These are phyloP conservation scores for Agrilus biguttatus DNA, from an alignment of 2,888 invertebrate species.

Conservation along the genomic window DNA sequence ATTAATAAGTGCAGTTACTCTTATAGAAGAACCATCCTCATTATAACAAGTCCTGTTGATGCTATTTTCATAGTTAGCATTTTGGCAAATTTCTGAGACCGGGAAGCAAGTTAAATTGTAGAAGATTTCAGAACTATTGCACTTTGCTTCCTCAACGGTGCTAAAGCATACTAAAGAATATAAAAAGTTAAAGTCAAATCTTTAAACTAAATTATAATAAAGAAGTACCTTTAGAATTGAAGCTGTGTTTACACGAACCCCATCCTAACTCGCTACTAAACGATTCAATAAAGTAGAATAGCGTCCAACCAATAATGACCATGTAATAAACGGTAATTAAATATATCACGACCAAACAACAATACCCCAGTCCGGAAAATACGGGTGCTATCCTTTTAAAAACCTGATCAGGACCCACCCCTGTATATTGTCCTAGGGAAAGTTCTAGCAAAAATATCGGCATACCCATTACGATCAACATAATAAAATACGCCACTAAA, in stretches of 20 bases:
- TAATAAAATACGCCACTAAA: slow-evolving; percentile 56
- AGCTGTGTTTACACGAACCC: slow-evolving; percentile 51
- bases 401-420: slow-evolving; percentile 53
- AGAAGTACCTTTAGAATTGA: slow-evolving; percentile 44
- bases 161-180: slow-evolving; percentile 46
- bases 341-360: slow-evolving; percentile 55
- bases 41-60: slow-evolving; percentile 36
- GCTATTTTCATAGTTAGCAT: slow-evolving; percentile 25
- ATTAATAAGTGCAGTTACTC: slow-evolving; percentile 38
- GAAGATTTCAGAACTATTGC: slow-evolving; percentile 37
- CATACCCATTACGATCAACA: slow-evolving; percentile 61
- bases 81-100: slow-evolving; percentile 36
- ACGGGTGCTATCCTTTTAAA: slow-evolving; percentile 48
- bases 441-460: slow-evolving; percentile 71
- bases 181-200: slow-evolving; percentile 1
- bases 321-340: slow-evolving; percentile 65
- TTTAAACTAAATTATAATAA: neutral
- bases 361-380: slow-evolving; percentile 48
- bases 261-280: slow-evolving; percentile 48
- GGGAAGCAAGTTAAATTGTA: slow-evolving; percentile 36
- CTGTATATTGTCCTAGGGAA: slow-evolving; percentile 65
- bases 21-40: slow-evolving; percentile 19
- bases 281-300: slow-evolving; percentile 61
- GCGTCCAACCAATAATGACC: slow-evolving; percentile 64
- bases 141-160: slow-evolving; percentile 41